These are phyloP conservation scores for Anarhynchus alexandrinus DNA, from an alignment of 2,113 vertebrate genomes.

Conservation along the genomic window DNA sequence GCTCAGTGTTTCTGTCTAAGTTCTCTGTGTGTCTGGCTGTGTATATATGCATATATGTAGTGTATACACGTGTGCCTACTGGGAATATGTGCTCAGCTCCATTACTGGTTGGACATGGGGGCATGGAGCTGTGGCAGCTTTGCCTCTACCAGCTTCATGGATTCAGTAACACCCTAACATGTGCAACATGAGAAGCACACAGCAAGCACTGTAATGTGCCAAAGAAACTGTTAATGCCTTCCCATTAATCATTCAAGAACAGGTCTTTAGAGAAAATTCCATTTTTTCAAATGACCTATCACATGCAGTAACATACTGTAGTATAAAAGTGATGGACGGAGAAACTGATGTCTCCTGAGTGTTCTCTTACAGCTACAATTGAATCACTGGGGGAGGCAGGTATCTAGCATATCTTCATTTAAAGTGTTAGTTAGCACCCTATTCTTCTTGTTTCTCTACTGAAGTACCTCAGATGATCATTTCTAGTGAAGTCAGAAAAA, in stretches of 20 bases:
- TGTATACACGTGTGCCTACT: neutral
- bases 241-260: neutral
- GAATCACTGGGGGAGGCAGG: neutral
- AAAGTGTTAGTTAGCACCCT: neutral
- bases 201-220: neutral
- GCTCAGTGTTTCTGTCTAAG: neutral
- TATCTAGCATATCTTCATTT: neutral
- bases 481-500: neutral
- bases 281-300: neutral
- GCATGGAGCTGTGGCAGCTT: neutral
- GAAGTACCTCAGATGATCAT: neutral
- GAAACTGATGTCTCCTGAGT: neutral
- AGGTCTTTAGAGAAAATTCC: neutral
- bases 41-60: no score
- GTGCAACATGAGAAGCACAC: neutral
- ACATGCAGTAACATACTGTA: neutral
- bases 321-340: neutral
- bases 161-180: neutral
- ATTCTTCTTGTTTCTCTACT: neutral
- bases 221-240: neutral
- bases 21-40: neutral
- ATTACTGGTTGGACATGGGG: no score
- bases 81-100: neutral
- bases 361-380: neutral
- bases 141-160: neutral